Evolutionary conservation across 2,797 vertebrate genomes (phyloP).

Genomic region (Pteropus rufus): DNA sequence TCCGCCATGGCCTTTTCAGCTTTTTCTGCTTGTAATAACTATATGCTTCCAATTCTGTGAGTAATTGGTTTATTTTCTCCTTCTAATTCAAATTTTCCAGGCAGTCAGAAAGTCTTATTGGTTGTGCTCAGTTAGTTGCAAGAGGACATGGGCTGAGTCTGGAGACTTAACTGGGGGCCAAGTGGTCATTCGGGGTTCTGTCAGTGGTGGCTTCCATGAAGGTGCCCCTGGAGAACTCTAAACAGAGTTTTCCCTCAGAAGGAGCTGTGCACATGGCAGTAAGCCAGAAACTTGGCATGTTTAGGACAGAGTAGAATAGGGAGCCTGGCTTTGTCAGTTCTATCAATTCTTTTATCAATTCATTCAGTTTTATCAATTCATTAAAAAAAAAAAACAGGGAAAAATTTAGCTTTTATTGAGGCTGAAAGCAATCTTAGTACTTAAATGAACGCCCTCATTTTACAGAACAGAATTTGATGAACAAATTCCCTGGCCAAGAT

Average conservation of each 20-base stretch:
- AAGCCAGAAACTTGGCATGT: background rate
- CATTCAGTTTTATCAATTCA: conserved; percentile 5
- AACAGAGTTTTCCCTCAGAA: conserved; percentile 30
- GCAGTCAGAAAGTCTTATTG: background rate
- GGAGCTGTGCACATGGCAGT: background rate
- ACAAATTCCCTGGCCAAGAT: background rate
- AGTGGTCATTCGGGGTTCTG: background rate
- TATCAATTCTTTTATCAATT: conserved; percentile 30
- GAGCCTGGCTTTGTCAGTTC: background rate
- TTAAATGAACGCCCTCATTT: background rate
- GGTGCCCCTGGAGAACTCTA: background rate
- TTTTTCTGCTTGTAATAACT: background rate
- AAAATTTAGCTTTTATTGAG: background rate
- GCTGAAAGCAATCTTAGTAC: background rate
- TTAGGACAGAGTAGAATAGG: background rate
- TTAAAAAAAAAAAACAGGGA: background rate
- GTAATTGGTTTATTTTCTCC: conserved; percentile 21
- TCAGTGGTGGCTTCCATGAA: background rate
- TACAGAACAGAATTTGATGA: background rate
- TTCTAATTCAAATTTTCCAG: conserved; percentile 55
- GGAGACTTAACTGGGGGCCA: background rate
- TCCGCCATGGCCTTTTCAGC: background rate
- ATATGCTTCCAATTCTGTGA: background rate
- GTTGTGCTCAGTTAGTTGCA: background rate
- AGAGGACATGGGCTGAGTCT: background rate